Conservation (phyloP, 2,797 vertebrate species). For the Bradypodion ventrale region DNA sequence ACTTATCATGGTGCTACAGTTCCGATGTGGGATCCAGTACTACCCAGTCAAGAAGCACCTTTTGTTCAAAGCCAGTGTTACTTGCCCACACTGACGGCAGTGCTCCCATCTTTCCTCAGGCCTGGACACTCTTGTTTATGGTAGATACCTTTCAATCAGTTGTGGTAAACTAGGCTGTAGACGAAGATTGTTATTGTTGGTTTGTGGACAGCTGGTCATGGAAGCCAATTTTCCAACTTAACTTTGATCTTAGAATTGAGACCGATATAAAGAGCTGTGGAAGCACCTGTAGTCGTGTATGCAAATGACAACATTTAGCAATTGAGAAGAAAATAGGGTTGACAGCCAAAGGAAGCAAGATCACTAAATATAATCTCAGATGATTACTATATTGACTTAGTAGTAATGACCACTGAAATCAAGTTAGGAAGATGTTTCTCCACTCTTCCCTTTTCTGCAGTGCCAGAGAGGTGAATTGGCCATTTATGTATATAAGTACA, state of each 20-base stretch:
- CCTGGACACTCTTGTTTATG: conserved; percentile 45
- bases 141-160: conserved; percentile 7
- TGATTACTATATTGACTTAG: not conserved
- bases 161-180: conserved; percentile 21
- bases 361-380: not conserved
- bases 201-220: not conserved
- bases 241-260: not conserved
- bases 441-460: not conserved
- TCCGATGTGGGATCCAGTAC: conserved; percentile 52
- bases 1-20: conserved; percentile 74
- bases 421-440: not conserved
- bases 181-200: conserved; percentile 24
- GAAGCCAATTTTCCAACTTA: not conserved
- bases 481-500: not conserved
- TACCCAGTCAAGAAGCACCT: conserved; percentile 41
- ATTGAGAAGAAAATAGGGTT: not conserved
- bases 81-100: conserved; percentile 22
- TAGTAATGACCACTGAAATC: not conserved
- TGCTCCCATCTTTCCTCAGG: conserved; percentile 5
- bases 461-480: not conserved
- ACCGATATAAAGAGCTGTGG: not conserved
- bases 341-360: accelerated
- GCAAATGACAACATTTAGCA: conserved; percentile 1
- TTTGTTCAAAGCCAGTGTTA: conserved; percentile 44
- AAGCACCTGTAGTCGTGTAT: not conserved